phyloP scores from a whole-genome alignment of 2,113 vertebrate genomes.

The Nothoprocta perdicaria region DNA sequence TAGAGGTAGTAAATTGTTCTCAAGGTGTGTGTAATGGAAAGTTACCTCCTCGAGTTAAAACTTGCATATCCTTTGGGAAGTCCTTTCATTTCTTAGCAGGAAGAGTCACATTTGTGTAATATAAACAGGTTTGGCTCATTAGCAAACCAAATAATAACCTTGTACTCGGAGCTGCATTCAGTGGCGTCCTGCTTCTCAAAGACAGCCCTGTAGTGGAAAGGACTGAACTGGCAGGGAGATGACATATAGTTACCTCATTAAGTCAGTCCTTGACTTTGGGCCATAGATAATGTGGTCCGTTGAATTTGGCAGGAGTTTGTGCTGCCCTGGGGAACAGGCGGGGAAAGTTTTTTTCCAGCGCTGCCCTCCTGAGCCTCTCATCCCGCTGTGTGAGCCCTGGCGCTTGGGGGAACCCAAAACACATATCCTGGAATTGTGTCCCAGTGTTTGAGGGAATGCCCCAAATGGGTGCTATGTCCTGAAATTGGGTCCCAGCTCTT shows the following conservation, averaged over 20 bases:
- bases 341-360: background rate
- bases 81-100: background rate
- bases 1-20: background rate
- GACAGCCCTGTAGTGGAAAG: background rate
- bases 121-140: background rate
- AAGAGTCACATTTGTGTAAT: background rate
- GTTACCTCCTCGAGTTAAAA: background rate
- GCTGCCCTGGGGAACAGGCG: background rate
- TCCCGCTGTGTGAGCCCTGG: background rate
- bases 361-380: background rate
- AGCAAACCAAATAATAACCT: background rate
- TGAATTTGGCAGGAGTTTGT: background rate
- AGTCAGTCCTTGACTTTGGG: background rate
- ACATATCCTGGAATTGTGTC: too few species aligned
- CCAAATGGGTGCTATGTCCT: background rate
- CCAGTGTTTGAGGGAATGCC: background rate
- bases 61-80: background rate
- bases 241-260: background rate
- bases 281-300: background rate
- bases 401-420: background rate
- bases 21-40: background rate
- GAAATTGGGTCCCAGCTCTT: background rate
- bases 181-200: background rate
- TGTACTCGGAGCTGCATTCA: background rate
- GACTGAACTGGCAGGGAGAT: background rate